Base-by-base conservation (phyloP, 1,140 invertebrate species). In the Rhopalosiphum padi region DNA sequence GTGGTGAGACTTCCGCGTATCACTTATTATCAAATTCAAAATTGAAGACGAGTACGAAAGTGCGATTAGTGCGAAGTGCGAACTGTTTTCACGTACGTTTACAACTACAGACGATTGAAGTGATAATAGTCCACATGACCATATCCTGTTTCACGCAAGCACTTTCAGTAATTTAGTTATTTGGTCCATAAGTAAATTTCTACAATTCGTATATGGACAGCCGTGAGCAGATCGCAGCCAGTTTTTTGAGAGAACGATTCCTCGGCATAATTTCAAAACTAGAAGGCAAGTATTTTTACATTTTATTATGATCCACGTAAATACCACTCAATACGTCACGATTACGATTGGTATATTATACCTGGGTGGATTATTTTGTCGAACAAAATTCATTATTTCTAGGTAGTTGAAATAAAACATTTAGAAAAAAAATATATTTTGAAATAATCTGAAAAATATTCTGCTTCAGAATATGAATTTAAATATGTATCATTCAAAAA, bases 231-330 rank as follows among this genome's bases (percentile, higher is more conserved):
- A 53, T 41, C n/a, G 82, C 60, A 9, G 91, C 91, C 48, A 55
- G 91, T 86, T 86, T 93, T 85, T 93, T 93, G 25, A 93, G 91
- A 93, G 22, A 85, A 55, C 91, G 91, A 85, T 93, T 93, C n/a
- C 91, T 93, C 11, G 2, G 11, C 11, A 15, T 55, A 0, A 43
- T 93, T 22, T 85, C 91, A 48, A 86, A 93, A 35, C 8, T 55
- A 6, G 82, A 93, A 93, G 91, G 91, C 15, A 53, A 85, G 91
- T 86, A 90, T 11, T 23, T n/a, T n/a, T 87, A 30, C 55, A 18
- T 60, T 30, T 60, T 60, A 60, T 68, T 18, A n/a, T n/a, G 11
- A 68, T 68, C 60, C 30, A 6, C 15, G 4, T 68, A 68, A n/a
- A 7, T 55, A 55, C 7, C 7, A 2, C 30, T 60, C 55, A 60